A percentile compares a stretch with the other conserved stretches of the same genome.
Conservation (phyloP, 1,140 invertebrate species). For the Tigriopus japonicus region DNA sequence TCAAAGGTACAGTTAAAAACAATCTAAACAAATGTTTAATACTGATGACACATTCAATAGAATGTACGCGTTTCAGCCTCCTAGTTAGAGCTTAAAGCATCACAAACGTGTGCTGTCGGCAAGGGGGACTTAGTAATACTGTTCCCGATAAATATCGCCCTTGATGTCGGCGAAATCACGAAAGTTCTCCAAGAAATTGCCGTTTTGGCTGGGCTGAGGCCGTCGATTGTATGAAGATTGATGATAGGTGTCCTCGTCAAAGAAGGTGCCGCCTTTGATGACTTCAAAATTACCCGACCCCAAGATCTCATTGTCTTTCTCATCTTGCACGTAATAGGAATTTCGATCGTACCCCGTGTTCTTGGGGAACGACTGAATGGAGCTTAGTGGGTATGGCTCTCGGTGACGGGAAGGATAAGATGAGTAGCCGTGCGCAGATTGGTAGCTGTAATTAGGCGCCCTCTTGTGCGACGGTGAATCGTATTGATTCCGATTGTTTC, state of each 20-base stretch:
- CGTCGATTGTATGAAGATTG: neutral
- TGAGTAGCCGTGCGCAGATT: neutral
- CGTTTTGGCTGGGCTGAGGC: neutral
- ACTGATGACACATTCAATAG: no score
- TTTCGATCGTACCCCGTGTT: neutral
- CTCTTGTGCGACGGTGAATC: neutral
- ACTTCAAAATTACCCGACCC: conserved; percentile 76
- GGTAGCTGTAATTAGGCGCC: neutral
- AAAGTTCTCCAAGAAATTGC: conserved; percentile 4
- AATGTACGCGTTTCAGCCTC: no score
- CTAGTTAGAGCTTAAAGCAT: no score
- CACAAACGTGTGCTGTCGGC: neutral
- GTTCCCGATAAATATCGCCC: neutral
- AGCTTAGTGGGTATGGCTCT: neutral
- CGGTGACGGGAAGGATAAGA: neutral
- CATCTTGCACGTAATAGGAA: neutral
- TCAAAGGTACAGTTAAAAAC: no score
- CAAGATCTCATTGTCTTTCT: conserved; percentile 30
- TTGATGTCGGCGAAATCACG: conserved; percentile 13
- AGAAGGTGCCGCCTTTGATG: conserved; percentile 65
- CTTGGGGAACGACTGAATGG: neutral
- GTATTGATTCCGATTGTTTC: neutral
- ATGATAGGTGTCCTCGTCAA: conserved; percentile 31
- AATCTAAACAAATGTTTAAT: no score
- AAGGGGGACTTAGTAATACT: neutral